These are phyloP conservation scores for Erebia ligea DNA, from an alignment of 2,888 invertebrate species.

Conservation along the genomic window DNA sequence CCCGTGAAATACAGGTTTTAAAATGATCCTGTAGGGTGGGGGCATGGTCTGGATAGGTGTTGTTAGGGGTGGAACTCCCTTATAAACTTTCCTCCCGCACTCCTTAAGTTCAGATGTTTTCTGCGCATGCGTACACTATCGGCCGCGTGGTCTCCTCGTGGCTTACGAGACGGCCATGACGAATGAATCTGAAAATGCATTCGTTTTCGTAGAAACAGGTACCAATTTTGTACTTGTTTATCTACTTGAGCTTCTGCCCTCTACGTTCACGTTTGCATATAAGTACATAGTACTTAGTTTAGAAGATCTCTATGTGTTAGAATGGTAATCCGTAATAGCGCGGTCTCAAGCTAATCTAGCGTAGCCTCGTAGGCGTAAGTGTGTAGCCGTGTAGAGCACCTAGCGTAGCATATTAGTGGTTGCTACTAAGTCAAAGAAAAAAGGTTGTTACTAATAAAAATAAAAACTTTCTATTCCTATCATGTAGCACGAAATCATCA, in stretches of 20 bases:
- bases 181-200: constrained; percentile 41
- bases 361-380: no score
- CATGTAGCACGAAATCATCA: no score
- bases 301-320: not conserved
- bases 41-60: constrained; percentile 49
- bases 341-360: no score
- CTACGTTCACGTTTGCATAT: not conserved
- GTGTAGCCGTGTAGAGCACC: no score
- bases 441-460: no score
- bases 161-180: constrained; percentile 46
- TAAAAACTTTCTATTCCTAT: no score
- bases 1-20: constrained; percentile 58
- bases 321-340: not conserved
- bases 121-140: constrained; percentile 72
- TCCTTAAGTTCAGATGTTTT: constrained; percentile 39
- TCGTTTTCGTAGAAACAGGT: constrained; percentile 33
- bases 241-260: not conserved
- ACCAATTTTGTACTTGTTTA: constrained; percentile 12
- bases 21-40: constrained; percentile 58
- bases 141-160: constrained; percentile 76
- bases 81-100: constrained; percentile 37
- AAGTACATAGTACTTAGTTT: not conserved
- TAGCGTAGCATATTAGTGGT: no score
- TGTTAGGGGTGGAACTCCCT: constrained; percentile 44
- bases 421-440: no score